Conservation (phyloP, 1,140 invertebrate genomes). For the Pantala flavescens region DNA sequence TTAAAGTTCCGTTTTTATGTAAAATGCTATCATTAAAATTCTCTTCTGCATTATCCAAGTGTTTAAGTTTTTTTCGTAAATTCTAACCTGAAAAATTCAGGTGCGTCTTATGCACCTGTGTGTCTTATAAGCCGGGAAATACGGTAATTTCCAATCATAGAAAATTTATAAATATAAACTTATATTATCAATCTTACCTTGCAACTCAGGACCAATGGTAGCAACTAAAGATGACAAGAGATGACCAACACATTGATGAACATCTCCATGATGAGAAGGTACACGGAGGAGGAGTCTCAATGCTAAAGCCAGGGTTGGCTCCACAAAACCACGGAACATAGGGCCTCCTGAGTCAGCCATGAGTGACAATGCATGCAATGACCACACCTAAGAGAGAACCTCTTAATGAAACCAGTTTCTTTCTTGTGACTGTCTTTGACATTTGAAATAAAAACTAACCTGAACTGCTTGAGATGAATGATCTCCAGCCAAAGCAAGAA, state of each 20-base stretch:
- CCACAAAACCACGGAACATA: constrained; percentile 95
- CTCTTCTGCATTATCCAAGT: too few species aligned
- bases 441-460: constrained; percentile 37
- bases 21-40: too few species aligned
- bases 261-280: constrained; percentile 79
- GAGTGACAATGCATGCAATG: constrained; percentile 85
- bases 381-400: constrained; percentile 67
- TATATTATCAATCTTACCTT: constrained; percentile 45
- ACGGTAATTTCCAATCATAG: too few species aligned
- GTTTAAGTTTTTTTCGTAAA: too few species aligned
- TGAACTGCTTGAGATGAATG: constrained; percentile 79
- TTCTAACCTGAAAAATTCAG: too few species aligned
- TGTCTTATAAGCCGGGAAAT: too few species aligned
- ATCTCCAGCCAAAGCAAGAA: constrained; percentile 90
- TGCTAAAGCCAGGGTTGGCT: constrained; percentile 79
- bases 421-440: background rate
- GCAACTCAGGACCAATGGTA: constrained; percentile 94
- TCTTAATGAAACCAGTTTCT: background rate
- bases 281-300: constrained; percentile 82
- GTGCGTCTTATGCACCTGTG: too few species aligned
- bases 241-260: constrained; percentile 91
- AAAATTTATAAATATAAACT: background rate
- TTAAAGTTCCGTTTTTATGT: too few species aligned
- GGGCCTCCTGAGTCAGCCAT: constrained; percentile 96
- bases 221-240: constrained; percentile 88